Percentiles rank a stretch among this genome's conserved stretches.
Conservation (phyloP, 2,113 vertebrate genomes). For the Nettapus auritus region DNA sequence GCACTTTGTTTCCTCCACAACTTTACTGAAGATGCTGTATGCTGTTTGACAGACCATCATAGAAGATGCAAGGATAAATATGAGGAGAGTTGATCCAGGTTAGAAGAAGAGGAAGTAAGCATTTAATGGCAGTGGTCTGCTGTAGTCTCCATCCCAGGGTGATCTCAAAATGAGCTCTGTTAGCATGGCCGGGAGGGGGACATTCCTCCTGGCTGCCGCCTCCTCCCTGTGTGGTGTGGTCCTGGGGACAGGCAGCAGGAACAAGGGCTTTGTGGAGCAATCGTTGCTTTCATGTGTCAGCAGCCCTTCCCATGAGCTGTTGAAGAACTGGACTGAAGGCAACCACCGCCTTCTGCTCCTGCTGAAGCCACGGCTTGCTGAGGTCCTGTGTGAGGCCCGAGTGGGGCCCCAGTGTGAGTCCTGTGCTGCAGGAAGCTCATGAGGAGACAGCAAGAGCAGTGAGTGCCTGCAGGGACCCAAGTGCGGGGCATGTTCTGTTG, state of each 20-base stretch:
- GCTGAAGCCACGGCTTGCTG: not conserved
- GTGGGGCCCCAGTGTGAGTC: not conserved
- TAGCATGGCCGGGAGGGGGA: not conserved
- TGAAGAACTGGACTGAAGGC: not conserved
- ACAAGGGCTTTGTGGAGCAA: not conserved
- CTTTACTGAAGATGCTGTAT: not conserved
- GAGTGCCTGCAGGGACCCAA: not conserved
- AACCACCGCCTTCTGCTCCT: not conserved
- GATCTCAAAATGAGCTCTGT: no score
- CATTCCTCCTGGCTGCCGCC: not conserved
- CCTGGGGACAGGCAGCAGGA: not conserved
- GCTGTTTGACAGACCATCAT: no score
- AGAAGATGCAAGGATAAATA: not conserved
- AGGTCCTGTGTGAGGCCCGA: rapidly evolving
- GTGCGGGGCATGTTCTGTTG: rapidly evolving
- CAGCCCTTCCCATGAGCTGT: not conserved
- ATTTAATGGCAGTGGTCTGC: not conserved
- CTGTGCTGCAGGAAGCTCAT: not conserved
- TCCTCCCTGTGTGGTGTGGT: no score
- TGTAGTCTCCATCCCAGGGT: not conserved
- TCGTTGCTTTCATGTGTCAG: not conserved
- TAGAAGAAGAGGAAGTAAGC: not conserved
- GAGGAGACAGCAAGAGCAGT: not conserved
- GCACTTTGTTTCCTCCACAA: not conserved
- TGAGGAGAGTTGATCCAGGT: no score